These are phyloP conservation scores for Palythoa grandis DNA, from an alignment of 92 coral and sea anemone species.

Conservation along the genomic window DNA sequence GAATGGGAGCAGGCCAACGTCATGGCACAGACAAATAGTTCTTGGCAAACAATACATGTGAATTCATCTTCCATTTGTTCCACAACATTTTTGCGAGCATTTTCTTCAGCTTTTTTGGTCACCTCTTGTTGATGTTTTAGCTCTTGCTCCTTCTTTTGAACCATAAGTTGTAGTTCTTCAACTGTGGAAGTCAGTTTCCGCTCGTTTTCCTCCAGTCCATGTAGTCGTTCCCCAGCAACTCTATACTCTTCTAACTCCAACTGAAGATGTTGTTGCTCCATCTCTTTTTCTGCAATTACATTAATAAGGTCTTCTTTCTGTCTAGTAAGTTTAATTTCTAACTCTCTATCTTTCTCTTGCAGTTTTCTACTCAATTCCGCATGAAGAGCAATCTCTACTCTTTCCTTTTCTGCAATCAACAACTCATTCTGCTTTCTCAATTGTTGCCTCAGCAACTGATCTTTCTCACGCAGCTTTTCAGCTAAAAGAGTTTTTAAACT, in stretches of 20 bases:
- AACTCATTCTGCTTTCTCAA: constrained; percentile 82
- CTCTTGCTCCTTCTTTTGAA: constrained; percentile 77
- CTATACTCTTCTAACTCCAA: constrained; percentile 69
- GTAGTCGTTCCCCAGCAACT: constrained; percentile 76
- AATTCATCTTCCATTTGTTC: constrained; percentile 99
- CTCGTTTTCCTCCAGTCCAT: constrained; percentile 84
- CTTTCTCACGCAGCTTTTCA: constrained; percentile 78
- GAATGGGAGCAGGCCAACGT: constrained; percentile 94
- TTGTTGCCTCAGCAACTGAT: constrained; percentile 72
- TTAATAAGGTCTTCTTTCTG: constrained; percentile 83
- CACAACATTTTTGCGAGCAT: constrained; percentile 81
- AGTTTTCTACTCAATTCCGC: constrained; percentile 80
- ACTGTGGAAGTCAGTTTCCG: constrained; percentile 76
- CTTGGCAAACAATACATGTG: constrained; percentile 94
- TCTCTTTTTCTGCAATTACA: constrained; percentile 83
- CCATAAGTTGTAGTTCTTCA: constrained; percentile 73
- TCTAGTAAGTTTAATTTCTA: constrained; percentile 68
- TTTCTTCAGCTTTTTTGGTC: constrained; percentile 89
- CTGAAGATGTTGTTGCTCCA: constrained; percentile 75
- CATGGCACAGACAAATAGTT: constrained; percentile 86
- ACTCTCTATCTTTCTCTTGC: constrained; percentile 92
- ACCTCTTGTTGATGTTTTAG: constrained; percentile 83
- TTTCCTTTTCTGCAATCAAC: constrained; percentile 83
- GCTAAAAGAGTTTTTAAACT: constrained; percentile 70
- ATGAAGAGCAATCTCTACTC: constrained; percentile 77